These are phyloP conservation scores for Ibidorhyncha struthersii DNA, from an alignment of 2,113 vertebrate genomes.

Conservation along the genomic window DNA sequence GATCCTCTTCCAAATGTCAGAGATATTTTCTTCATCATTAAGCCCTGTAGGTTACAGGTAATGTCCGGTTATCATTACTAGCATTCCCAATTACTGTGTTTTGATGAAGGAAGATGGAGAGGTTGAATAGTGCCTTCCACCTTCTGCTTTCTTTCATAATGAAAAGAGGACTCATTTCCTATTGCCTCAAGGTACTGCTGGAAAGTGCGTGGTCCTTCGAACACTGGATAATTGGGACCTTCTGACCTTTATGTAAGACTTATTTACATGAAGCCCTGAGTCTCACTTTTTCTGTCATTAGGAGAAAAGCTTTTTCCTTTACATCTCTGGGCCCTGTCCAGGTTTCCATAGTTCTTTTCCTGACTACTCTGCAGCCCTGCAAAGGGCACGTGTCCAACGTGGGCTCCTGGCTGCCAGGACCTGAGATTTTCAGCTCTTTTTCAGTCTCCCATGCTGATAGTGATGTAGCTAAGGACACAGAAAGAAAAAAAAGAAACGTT, in stretches of 20 bases:
- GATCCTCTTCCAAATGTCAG: conserved; percentile 17
- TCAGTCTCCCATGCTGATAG: not conserved
- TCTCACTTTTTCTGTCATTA: conserved; percentile 7
- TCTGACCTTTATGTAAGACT: conserved; percentile 11
- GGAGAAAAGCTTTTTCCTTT: not conserved
- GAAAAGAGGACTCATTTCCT: conserved; percentile 21
- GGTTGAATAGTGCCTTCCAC: not conserved
- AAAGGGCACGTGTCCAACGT: not conserved
- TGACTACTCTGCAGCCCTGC: not conserved
- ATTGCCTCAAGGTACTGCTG: conserved; percentile 18
- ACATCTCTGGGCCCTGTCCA: not conserved
- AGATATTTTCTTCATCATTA: conserved; percentile 49
- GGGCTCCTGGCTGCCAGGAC: not conserved
- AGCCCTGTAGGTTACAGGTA: conserved; percentile 36
- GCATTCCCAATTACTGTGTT: not conserved
- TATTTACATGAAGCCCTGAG: conserved; percentile 33
- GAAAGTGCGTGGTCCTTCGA: not conserved
- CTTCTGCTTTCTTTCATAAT: conserved; percentile 42
- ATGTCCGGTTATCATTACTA: not conserved
- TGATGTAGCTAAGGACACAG: not conserved
- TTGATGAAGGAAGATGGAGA: conserved; percentile 26
- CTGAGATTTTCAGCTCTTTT: not conserved
- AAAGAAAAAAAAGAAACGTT: not conserved
- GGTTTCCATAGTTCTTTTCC: not conserved
- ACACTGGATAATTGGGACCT: conserved; percentile 23